Evolutionary conservation across 2,888 invertebrate genomes (phyloP), one percentile per base, ranked within the genome.

Genomic region (Bimastos eiseni): DNA sequence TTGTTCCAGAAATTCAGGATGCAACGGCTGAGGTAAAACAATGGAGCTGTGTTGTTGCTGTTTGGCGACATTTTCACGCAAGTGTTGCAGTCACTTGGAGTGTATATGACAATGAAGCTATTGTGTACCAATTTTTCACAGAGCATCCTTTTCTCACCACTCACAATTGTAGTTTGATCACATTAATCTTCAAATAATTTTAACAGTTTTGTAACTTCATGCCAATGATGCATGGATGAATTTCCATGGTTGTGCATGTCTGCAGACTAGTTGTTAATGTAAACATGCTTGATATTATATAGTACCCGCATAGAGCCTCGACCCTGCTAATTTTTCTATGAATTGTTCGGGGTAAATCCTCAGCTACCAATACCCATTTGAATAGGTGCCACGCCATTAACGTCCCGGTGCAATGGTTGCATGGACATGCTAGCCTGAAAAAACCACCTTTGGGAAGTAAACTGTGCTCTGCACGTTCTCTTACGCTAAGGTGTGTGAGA

Each of bases 1-100:
- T 86, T 86, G 86, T 86, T 86, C 37, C 86, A 86, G 86, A 86
- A 86, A 86, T 86, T 86, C 36, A 34, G 86, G 37, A 4, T 86
- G 86, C 36, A 86, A 37, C 34, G 86, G 37, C 86, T 86, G 37
- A 34, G 86, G 86, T 86, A 86, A 86, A 70, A 70, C 70, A 70
- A 70, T 70, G 70, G 70, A 70, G 1, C 13, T n/a, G n/a, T 70
- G n/a, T 30, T 21, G 70, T n/a, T 70, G 8, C 8, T 70, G 21
- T 49, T 70, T 70, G 70, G 8, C 70, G n/a, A 70, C 70, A 49
- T 49, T 70, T 70, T 70, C n/a, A 70, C n/a, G 13, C 70, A 70
- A 70, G n/a, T n/a, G 70, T 70, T 70, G 11, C 0, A 8, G 70
- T 70, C 70, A 70, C 70, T 30, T 5, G 70, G 70, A 70, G n/a